These are phyloP conservation scores for Meandrusa payeni DNA, from an alignment of 2,888 invertebrate species.

Conservation along the genomic window DNA sequence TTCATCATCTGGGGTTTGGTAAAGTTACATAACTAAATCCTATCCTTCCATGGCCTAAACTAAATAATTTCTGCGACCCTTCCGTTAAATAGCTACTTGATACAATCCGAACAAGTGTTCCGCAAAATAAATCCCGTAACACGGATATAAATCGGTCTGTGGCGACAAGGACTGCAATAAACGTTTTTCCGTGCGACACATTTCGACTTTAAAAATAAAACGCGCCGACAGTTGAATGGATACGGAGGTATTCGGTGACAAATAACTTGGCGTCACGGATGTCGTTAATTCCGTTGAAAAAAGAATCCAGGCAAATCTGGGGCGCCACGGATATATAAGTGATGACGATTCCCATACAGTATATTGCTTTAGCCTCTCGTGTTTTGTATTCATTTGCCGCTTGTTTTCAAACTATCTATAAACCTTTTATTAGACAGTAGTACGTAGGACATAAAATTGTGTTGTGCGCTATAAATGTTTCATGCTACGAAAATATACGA, in stretches of 20 bases:
- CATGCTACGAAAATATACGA: neutral
- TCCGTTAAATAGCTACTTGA: conserved; percentile 5
- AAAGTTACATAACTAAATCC: no score
- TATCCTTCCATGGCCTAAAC: no score
- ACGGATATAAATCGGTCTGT: conserved; percentile 17
- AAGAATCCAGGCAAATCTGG: conserved; percentile 30
- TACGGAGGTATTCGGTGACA: conserved; percentile 31
- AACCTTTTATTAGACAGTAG: conserved; percentile 11
- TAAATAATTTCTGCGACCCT: no score
- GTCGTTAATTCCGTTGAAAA: conserved; percentile 30
- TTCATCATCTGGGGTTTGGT: no score
- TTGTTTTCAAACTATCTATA: conserved; percentile 7
- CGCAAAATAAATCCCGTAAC: conserved; percentile 13
- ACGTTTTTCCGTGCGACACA: conserved; percentile 21
- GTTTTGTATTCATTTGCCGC: conserved; percentile 7
- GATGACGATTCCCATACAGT: conserved; percentile 27
- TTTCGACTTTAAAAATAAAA: conserved; percentile 34
- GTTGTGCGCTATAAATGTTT: conserved; percentile 5
- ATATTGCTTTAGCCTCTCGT: conserved; percentile 11
- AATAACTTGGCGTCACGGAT: conserved; percentile 34
- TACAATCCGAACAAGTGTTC: conserved; percentile 4
- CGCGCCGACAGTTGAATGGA: conserved; percentile 34
- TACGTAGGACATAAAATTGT: conserved; percentile 1
- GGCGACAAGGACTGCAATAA: conserved; percentile 22
- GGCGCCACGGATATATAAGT: conserved; percentile 28